Evolutionary conservation across 2,797 vertebrate species (phyloP), one percentile per base, ranked within the genome.

Genomic region (Oreortyx pictus): DNA sequence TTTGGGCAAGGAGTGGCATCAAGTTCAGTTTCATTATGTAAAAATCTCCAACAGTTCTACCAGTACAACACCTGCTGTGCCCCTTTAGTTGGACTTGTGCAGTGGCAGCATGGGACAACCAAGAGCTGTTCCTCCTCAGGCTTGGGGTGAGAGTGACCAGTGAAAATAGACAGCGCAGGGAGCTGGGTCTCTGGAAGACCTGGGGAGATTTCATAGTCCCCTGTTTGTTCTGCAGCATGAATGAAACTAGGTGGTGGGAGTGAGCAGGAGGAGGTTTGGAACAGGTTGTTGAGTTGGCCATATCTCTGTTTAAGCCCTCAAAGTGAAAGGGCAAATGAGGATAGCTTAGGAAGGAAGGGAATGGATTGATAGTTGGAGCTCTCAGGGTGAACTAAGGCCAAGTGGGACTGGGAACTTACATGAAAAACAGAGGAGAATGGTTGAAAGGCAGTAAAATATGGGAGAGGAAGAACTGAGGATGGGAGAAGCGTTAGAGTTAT

Each of bases 221-320:
- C 1, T 59, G 14, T 4, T 74, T 0, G 0, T 65, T 79, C 27
- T 57, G 41, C 64, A 35, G 43, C n/a, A 24, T 62, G n/a, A 59
- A 41, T 68, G 25, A 76, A 70, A 41, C 12, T 20, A 35, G 25
- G 10, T 5, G 9, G 24, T 60, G 27, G 33, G 13, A 31, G 12
- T 24, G 35, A 31, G 14, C 3, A 2, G 66, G 13, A 2, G 7
- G n/a, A 56, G 8, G 6, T 47, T 60, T 54, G 24, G 24, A 86
- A 31, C 0, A 2, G 67, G 56, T 7, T 44, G 10, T 7, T 64
- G 35, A 64, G 35, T 66, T 92, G 39, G 19, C 22, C 43, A 7
- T 8, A 6, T 65, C 56, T 83, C 14, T 59, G 16, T 35, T 49
- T 70, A 90, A 86, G 10, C n/a, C 8, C 29, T 90, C 62, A 46